Evolutionary conservation across 2,113 vertebrate genomes (phyloP).

Genomic region (Cyrtonyx montezumae): DNA sequence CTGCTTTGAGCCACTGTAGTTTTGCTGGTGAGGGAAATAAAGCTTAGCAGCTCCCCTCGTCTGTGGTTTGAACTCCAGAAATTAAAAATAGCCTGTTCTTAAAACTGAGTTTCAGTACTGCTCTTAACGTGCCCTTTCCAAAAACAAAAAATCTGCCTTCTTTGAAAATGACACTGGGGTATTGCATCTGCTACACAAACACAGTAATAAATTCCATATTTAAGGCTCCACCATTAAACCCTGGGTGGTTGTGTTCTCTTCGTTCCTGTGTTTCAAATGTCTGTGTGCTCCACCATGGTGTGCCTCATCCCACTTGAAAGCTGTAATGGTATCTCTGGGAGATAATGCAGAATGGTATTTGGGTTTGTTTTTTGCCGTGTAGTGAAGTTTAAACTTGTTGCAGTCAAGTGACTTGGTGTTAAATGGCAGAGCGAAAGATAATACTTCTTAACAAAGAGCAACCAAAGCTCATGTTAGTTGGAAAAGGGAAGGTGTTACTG

Average conservation of each 20-base stretch:
- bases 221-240: neutral
- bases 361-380: neutral
- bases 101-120: neutral
- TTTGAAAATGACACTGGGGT: conserved; percentile 61
- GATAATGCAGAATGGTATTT: neutral
- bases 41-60: neutral
- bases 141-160: conserved; percentile 14
- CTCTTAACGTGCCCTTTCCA: conserved; percentile 46
- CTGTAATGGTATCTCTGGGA: neutral
- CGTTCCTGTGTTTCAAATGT: neutral
- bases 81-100: neutral
- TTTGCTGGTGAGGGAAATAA: neutral
- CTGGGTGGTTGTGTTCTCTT: conserved; percentile 4
- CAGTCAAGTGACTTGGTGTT: neutral
- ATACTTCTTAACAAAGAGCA: neutral
- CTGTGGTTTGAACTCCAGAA: neutral
- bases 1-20: neutral
- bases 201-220: conserved; percentile 53
- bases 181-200: conserved; percentile 52
- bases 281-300: neutral
- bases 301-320: neutral
- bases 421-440: neutral
- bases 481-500: neutral
- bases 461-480: neutral
- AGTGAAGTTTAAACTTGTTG: neutral